These are phyloP conservation scores for Chrysolina americana DNA, from an alignment of 2,888 invertebrate species.

Conservation along the genomic window DNA sequence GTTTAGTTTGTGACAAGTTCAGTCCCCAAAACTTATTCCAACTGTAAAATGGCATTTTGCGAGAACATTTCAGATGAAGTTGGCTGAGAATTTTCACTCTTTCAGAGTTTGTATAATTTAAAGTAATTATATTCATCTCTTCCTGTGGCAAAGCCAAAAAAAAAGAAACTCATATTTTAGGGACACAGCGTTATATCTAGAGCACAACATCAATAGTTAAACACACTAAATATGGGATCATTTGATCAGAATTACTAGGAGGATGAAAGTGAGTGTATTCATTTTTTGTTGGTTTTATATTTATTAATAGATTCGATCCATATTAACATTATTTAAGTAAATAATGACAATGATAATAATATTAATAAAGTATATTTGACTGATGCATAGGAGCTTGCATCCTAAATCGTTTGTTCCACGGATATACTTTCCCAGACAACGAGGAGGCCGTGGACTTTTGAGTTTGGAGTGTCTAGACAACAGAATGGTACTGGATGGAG, in stretches of 20 bases:
- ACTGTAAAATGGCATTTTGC: not conserved
- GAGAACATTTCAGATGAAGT: not conserved
- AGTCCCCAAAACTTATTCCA: constrained; percentile 8
- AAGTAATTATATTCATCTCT: not conserved
- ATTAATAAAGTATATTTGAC: too few relatives aligned
- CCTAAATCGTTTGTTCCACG: too few relatives aligned
- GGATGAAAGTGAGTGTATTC: not conserved
- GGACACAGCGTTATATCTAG: constrained; percentile 20
- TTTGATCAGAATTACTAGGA: not conserved
- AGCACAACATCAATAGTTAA: constrained; percentile 11
- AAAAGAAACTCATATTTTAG: not conserved
- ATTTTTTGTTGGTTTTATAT: not conserved
- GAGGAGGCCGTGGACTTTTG: too few relatives aligned
- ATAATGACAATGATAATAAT: too few relatives aligned
- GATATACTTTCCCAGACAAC: too few relatives aligned
- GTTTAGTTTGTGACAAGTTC: constrained; percentile 12
- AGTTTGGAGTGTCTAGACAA: too few relatives aligned
- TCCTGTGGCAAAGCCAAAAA: not conserved
- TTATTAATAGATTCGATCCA: too few relatives aligned
- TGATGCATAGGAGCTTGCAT: too few relatives aligned
- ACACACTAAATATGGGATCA: not conserved
- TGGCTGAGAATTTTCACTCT: not conserved
- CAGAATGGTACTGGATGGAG: too few relatives aligned
- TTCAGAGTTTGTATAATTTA: too few relatives aligned
- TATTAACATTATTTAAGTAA: too few relatives aligned